A percentile compares a stretch with the other conserved stretches of the same genome.
These are phyloP conservation scores for Megastigmus dorsalis DNA, from an alignment of 2,888 invertebrate species.

Conservation along the genomic window DNA sequence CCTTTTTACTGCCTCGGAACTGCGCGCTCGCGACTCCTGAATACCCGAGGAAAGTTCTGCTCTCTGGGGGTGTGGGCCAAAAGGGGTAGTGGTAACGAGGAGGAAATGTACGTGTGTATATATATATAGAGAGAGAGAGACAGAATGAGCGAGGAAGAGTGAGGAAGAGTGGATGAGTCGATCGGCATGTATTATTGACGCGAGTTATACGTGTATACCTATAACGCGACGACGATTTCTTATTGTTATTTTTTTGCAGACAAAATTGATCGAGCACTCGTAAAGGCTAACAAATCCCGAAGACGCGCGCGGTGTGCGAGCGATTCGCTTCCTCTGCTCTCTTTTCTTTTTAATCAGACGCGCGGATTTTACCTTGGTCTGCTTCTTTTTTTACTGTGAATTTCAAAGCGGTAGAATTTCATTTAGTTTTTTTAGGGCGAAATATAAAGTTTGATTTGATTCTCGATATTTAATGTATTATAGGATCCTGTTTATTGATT, in stretches of 20 bases:
- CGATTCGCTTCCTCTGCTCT: background rate
- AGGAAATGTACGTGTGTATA: background rate
- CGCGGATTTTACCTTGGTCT: background rate
- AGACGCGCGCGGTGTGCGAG: conserved; percentile 14
- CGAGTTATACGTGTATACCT: background rate
- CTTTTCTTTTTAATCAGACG: conserved; percentile 25
- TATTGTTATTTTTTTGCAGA: conserved; percentile 18
- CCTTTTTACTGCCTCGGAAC: conserved; percentile 69
- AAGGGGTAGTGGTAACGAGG: too few species aligned
- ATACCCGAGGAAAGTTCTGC: conserved; percentile 11
- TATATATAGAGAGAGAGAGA: background rate
- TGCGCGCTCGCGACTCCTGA: conserved; percentile 37
- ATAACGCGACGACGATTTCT: too few species aligned
- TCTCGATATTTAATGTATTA: too few species aligned
- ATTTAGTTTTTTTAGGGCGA: too few species aligned
- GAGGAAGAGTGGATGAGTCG: conserved; percentile 23
- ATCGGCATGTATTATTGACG: conserved; percentile 20
- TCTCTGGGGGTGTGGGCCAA: too few species aligned
- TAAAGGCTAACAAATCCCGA: conserved; percentile 32
- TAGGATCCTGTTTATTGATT: too few species aligned
- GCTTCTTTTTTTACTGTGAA: background rate
- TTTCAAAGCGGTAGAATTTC: background rate
- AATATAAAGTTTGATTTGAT: too few species aligned
- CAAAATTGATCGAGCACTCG: conserved; percentile 40
- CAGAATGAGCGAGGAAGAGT: background rate